Evolutionary conservation across 2,888 invertebrate species (phyloP).

Genomic region (Rhagonycha lutea): DNA sequence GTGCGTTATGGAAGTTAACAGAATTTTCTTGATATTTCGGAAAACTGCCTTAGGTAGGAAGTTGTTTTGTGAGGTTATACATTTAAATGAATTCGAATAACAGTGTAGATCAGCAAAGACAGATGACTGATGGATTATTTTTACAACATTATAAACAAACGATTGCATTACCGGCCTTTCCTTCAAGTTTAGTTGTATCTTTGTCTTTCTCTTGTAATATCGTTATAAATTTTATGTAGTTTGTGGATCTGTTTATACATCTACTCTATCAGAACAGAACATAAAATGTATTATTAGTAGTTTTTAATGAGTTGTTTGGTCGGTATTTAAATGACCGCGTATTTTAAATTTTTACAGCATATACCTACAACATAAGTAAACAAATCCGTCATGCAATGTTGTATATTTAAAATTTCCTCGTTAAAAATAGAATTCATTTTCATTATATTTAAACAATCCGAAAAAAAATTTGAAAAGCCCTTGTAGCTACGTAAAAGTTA

Average conservation of each 20-base stretch:
- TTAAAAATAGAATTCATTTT: not conserved
- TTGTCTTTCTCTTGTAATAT: conserved; percentile 15
- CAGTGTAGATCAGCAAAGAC: conserved; percentile 53
- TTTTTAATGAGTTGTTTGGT: conserved; percentile 46
- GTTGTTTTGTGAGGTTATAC: not conserved
- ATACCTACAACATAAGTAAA: not conserved
- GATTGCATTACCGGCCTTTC: conserved; percentile 40
- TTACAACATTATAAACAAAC: conserved; percentile 55
- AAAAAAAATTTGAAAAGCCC: not conserved
- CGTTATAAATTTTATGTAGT: conserved; percentile 13
- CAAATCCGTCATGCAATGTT: not conserved
- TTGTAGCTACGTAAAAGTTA: not conserved
- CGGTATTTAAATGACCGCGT: conserved; percentile 39
- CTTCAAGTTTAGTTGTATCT: conserved; percentile 31
- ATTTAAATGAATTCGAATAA: conserved; percentile 27
- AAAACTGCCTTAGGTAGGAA: not conserved
- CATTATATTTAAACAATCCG: not conserved
- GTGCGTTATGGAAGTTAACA: not conserved
- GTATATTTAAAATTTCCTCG: not conserved
- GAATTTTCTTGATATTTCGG: not conserved
- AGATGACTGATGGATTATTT: conserved; percentile 58
- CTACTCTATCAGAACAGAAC: conserved; percentile 38
- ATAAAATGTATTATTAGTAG: conserved; percentile 51
- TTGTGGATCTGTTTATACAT: conserved; percentile 15
- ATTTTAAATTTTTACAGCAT: conserved; percentile 19